Evolutionary conservation across 2,113 vertebrate genomes (phyloP), one percentile per base, ranked within the genome.

Genomic region (Chaetorhynchus papuensis): DNA sequence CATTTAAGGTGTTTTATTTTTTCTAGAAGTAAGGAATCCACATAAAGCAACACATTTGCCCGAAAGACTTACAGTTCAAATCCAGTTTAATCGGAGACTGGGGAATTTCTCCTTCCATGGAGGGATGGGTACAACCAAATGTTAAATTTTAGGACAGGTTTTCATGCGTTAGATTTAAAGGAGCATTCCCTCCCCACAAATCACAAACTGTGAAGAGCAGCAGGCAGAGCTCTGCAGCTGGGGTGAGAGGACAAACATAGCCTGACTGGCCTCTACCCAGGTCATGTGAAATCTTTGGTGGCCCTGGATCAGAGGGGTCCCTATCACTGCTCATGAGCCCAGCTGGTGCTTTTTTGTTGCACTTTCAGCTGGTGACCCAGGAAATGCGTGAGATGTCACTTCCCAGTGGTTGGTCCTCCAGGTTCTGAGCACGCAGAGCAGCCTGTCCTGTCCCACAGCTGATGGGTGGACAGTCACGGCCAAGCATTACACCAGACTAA

Each of bases 1-100:
- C 27, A 37, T 77, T 74, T 81, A 77, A 66, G 71, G 35, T 70
- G 39, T 42, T 95, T 90, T 83, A 83, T 93, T 92, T 80, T 93
- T 93, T 23, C 39, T 45, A 47, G 31, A 95, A 16, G 22, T 28
- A 76, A 41, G 21, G 45, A 69, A 90, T 53, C 9, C 37, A 92
- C 1, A 0, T 76, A 66, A 89, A 88, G 42, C 35, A 90, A 50
- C 63, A 80, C 7, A 20, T 30, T 83, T 74, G 8, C 59, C 47
- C 52, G 33, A 60, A 93, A 77, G 54, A 93, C n/a, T 74, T 80
- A 92, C 14, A 59, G 79, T 54, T 49, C 66, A 86, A 59, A 86
- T 77, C n/a, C 37, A 54, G 47, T 77, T 80, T 92, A 63, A 77
- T 44, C 0, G 0, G 75, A 53, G 21, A 61, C 26, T 13, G 18